phyloP scores from a whole-genome alignment of 2,888 invertebrate genomes.

The Hyalella azteca region DNA sequence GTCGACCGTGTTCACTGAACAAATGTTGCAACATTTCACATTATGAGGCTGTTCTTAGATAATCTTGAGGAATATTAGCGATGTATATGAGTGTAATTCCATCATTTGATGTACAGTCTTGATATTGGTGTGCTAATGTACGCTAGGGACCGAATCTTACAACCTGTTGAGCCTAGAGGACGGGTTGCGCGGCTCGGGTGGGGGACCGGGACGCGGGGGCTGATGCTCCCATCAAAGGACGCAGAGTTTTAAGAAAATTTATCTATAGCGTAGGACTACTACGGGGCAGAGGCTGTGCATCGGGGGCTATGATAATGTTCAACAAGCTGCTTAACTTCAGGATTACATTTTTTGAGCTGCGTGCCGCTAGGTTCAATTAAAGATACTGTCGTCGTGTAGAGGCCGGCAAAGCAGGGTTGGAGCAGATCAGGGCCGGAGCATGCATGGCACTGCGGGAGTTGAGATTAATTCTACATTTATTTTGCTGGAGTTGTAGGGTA shows the following conservation, averaged over 20 bases:
- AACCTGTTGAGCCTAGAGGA: not conserved
- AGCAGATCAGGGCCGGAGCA: too few relatives aligned
- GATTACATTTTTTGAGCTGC: too few relatives aligned
- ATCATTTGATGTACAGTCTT: constrained; percentile 7
- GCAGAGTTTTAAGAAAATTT: not conserved
- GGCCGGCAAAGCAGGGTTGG: too few relatives aligned
- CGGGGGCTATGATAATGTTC: not conserved
- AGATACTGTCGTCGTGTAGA: too few relatives aligned
- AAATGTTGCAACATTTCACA: not conserved
- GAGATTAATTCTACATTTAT: too few relatives aligned
- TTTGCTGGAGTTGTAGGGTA: too few relatives aligned
- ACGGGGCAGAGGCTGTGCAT: not conserved
- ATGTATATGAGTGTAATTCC: not conserved
- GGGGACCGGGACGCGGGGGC: not conserved
- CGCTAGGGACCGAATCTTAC: not conserved
- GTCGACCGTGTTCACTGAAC: not conserved
- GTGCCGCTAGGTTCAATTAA: too few relatives aligned
- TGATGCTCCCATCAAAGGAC: too few relatives aligned
- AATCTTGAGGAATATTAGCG: not conserved
- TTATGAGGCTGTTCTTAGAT: not conserved
- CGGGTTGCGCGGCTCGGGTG: not conserved
- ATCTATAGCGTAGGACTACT: not conserved
- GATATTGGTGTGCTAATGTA: not conserved
- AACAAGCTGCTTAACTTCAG: not conserved
- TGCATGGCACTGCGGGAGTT: too few relatives aligned